Conservation (phyloP, 2,888 invertebrate species). For the Eupithecia inturbata region DNA sequence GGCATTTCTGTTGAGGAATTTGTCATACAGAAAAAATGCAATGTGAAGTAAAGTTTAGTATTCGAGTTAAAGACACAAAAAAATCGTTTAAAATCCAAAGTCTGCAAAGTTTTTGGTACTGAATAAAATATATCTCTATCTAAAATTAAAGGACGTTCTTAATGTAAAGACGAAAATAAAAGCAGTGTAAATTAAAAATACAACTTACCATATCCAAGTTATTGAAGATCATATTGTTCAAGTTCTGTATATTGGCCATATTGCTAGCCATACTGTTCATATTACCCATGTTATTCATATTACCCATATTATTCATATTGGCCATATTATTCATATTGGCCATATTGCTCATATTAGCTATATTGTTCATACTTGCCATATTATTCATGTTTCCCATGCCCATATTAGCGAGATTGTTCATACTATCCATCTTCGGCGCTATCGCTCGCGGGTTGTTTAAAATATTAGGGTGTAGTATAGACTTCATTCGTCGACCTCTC, state of each 20-base stretch:
- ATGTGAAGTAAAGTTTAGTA: background rate
- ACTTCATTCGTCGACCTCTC: slow-evolving; percentile 86
- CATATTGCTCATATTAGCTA: slow-evolving; percentile 17
- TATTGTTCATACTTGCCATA: slow-evolving; percentile 55
- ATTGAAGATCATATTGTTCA: slow-evolving; percentile 73
- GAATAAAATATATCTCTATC: background rate
- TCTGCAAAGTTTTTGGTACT: background rate
- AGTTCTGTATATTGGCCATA: slow-evolving; percentile 52
- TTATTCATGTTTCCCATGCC: slow-evolving; percentile 14
- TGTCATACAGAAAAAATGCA: slow-evolving; percentile 1
- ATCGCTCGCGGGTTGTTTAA: slow-evolving; percentile 74
- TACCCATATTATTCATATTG: slow-evolving; percentile 33
- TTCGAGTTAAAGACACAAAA: background rate
- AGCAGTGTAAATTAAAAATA: background rate
- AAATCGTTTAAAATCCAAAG: background rate
- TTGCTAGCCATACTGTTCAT: slow-evolving; percentile 43
- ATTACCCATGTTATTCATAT: slow-evolving; percentile 45
- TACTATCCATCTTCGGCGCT: slow-evolving; percentile 71
- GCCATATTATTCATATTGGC: background rate
- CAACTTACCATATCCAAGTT: slow-evolving; percentile 80
- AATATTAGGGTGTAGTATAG: slow-evolving; percentile 77
- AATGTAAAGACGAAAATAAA: background rate
- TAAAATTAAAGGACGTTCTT: background rate
- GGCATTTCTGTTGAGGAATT: slow-evolving; percentile 8
- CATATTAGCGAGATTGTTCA: slow-evolving; percentile 47